Percentiles rank a stretch among this genome's conserved stretches.
Conservation (phyloP, 2,113 vertebrate species). For the Chaetorhynchus papuensis region DNA sequence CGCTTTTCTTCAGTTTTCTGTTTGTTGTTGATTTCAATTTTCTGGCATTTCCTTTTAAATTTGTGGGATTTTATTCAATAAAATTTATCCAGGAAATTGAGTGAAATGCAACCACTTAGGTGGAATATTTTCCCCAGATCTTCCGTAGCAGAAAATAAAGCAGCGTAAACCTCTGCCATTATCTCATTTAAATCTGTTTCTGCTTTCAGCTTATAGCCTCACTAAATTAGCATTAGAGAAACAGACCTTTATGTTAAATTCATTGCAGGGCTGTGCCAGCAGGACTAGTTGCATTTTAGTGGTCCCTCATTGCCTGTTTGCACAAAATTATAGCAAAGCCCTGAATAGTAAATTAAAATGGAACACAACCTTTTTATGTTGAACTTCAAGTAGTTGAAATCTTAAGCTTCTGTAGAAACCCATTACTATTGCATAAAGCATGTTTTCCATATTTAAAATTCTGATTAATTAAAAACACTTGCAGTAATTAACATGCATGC, state of each 20-base stretch:
- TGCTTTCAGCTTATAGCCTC: slow-evolving; percentile 42
- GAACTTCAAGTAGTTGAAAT: slow-evolving; percentile 1
- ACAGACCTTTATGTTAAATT: slow-evolving; percentile 50
- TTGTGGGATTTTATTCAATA: background rate
- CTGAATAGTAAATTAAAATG: slow-evolving; percentile 51
- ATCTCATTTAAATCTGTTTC: slow-evolving; percentile 60
- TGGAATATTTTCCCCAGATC: background rate
- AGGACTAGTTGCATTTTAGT: slow-evolving; percentile 47
- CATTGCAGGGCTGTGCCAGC: slow-evolving; percentile 37
- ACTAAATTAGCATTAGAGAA: slow-evolving; percentile 56
- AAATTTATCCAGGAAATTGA: background rate
- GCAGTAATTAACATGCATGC: background rate
- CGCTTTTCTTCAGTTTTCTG: background rate
- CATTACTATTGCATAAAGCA: background rate
- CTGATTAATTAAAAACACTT: slow-evolving; percentile 31
- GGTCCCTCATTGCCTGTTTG: slow-evolving; percentile 48
- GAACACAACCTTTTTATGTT: slow-evolving; percentile 22
- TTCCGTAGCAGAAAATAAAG: slow-evolving; percentile 37
- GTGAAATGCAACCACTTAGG: background rate
- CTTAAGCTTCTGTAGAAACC: slow-evolving; percentile 8
- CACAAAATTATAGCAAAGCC: slow-evolving; percentile 34
- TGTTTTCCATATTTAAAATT: slow-evolving; percentile 21
- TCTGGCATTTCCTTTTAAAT: slow-evolving; percentile 10
- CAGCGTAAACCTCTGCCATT: slow-evolving; percentile 5
- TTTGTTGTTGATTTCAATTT: background rate